Evolutionary conservation across 2,888 invertebrate species (phyloP), one percentile per base, ranked within the genome.

Genomic region (Sminthurides aquaticus): DNA sequence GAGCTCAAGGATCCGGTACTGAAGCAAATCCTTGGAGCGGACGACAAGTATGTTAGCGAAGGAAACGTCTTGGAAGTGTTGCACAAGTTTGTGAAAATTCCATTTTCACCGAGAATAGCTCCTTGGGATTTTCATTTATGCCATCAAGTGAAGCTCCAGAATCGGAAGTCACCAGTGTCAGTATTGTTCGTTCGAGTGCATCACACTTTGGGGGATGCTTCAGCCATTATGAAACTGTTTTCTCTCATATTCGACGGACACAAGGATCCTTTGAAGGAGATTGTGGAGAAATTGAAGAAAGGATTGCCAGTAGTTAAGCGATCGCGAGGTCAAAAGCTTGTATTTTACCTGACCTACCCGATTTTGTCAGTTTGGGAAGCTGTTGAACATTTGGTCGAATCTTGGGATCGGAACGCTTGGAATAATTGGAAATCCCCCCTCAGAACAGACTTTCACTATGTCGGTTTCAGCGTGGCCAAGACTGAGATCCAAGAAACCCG

Each of bases 331-430:
- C 3, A n/a, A 3, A 34, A 59, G 20, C 11, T 49, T 25, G 11
- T 43, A 15, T 59, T 24, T 20, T 27, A 3, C 3, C n/a, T 59
- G 20, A 27, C 49, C 49, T 60, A 24, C 26, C 60, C 60, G 3
- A 15, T 60, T 24, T 8, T 48, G 18, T 48, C 25, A 2, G 5
- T 49, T 1, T 49, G n/a, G 26, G 60, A 60, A 8, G 24, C 27
- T 1, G 49, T 60, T 2, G 24, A 60, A 3, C 49, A 49, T n/a
- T 27, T 49, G 18, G 22, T 60, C 49, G 60, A 49, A n/a, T n/a
- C 18, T 25, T 60, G 60, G 60, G 60, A 60, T 22, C 24, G 20
- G 3, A 60, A 60, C 26, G 49, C 8, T 3, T 60, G 60, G 60
- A 48, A 60, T 15, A 49, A 48, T 3, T 24, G 49, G n/a, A 25